Percentiles rank a stretch among this genome's conserved stretches.
These are phyloP conservation scores for Coracopsis vasa DNA, from an alignment of 2,113 vertebrate genomes.

Conservation along the genomic window DNA sequence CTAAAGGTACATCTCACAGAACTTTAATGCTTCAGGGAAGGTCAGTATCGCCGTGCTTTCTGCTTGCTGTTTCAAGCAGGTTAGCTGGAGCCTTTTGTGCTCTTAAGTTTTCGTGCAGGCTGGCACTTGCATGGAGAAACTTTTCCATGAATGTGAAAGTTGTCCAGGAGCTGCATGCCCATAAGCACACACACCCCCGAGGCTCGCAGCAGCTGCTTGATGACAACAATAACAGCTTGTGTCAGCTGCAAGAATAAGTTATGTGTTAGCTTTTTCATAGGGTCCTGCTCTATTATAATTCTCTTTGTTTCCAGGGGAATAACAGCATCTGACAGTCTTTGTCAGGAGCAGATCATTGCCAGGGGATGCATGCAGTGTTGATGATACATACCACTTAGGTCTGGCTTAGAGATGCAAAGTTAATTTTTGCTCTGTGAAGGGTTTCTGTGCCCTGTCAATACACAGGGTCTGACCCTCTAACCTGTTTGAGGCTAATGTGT, in stretches of 20 bases:
- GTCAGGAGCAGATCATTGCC: not conserved
- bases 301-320: not conserved
- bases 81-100: not conserved
- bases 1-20: fast-evolving
- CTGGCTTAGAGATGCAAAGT: not conserved
- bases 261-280: not conserved
- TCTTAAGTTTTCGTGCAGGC: not conserved
- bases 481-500: not conserved
- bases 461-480: fast-evolving
- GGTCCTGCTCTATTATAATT: not conserved
- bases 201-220: not conserved
- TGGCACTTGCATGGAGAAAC: fast-evolving
- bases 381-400: fast-evolving
- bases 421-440: not conserved
- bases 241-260: not conserved
- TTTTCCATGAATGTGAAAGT: not conserved
- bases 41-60: fast-evolving
- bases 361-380: fast-evolving
- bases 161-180: not conserved
- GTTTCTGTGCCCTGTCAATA: not conserved
- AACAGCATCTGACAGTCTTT: not conserved
- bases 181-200: not conserved
- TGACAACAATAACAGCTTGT: not conserved
- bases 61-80: not conserved
- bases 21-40: fast-evolving